phyloP scores from a whole-genome alignment of 2,113 vertebrate genomes.

The Gymnogyps californianus region DNA sequence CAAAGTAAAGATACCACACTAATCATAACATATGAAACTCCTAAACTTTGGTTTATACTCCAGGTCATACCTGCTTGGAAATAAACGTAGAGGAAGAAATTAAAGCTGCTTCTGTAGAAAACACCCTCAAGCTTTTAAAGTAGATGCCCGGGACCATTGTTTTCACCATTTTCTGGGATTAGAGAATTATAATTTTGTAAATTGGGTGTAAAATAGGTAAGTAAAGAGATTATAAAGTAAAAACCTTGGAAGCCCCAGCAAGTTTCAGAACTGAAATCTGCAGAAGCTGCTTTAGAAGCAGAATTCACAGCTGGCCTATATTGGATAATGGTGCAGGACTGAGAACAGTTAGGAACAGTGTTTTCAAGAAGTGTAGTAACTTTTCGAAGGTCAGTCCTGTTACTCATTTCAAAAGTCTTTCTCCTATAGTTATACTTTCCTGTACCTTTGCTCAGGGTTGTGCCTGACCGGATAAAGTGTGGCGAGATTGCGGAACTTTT shows the following conservation, averaged over 20 bases:
- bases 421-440: neutral
- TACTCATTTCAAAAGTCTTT: neutral
- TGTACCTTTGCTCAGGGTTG: constrained; percentile 29
- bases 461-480: neutral
- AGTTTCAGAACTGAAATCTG: neutral
- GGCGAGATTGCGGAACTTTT: neutral
- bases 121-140: neutral
- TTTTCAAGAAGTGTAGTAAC: neutral
- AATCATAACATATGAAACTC: neutral
- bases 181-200: neutral
- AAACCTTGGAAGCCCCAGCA: neutral
- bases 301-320: neutral
- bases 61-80: neutral
- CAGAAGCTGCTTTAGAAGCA: neutral
- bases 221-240: neutral
- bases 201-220: neutral
- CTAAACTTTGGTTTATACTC: neutral
- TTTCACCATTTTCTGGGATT: neutral
- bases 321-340: neutral
- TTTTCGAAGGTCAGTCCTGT: neutral
- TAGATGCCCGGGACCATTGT: neutral
- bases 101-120: neutral
- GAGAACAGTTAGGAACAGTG: neutral
- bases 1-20: neutral
- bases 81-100: constrained; percentile 6